Evolutionary conservation across 2,797 vertebrate species (phyloP), one percentile per base, ranked within the genome.

Genomic region (Halcyon badia): DNA sequence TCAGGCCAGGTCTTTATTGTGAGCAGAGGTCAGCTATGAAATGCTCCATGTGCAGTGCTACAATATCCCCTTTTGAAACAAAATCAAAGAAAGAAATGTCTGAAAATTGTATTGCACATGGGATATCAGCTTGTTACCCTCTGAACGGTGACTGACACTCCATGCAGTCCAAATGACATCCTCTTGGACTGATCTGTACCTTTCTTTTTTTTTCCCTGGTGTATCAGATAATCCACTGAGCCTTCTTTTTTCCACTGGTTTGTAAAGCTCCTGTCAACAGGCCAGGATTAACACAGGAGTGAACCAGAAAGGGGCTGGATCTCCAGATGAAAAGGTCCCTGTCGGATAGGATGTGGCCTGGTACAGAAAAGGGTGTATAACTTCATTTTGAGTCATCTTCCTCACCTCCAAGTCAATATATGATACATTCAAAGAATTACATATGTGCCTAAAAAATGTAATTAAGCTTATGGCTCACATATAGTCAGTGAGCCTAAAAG

Each of bases 21-120:
- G 46, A 82, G 66, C 39, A 62, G 66, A 82, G 60, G 58, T 85
- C 49, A 54, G 46, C 73, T 86, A 37, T 61, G 87, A 84, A 87
- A 90, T n/a, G 33, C 20, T 73, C n/a, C 44, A 69, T 2, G 14
- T 69, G 49, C 65, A 46, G 69, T 51, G 42, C 31, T 93, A 73
- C 91, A 58, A 35, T 28, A 89, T 20, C 35, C 44, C 62, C 68
- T 92, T 77, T 70, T 68, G 73, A 87, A 95, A 80, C 44, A 77
- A 93, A 94, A 92, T 80, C 80, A 83, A 92, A 91, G 62, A 52
- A 66, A 77, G 64, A 80, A 87, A 92, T 64, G 15, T 60, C 75
- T 70, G 35, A 83, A 92, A 94, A 80, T 28, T 37, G 31, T n/a
- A 73, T 57, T 33, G 31, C 70, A 73, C 52, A 11, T 57, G 56